phyloP scores from a whole-genome alignment of 2,113 vertebrate genomes.

The Eudorcas thomsonii region DNA sequence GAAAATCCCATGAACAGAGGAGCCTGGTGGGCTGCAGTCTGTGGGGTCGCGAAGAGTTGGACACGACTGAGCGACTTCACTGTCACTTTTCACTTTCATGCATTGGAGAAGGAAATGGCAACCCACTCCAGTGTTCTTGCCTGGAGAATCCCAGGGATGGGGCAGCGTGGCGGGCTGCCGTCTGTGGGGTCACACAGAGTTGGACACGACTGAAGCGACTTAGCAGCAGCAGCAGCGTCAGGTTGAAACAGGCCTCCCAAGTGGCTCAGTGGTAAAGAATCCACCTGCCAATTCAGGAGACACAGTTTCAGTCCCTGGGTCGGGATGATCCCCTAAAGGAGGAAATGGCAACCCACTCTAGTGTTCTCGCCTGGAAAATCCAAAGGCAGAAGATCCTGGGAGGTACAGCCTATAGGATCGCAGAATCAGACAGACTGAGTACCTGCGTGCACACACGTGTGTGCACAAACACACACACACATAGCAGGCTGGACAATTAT shows the following conservation, averaged over 20 bases:
- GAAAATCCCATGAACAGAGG: too few species aligned
- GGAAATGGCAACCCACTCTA: background rate
- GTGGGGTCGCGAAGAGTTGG: too few species aligned
- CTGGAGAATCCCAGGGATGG: too few species aligned
- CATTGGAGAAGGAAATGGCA: too few species aligned
- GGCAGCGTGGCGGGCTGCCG: too few species aligned
- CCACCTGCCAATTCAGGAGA: background rate
- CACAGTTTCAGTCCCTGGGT: background rate
- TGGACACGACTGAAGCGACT: too few species aligned
- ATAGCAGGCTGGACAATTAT: background rate
- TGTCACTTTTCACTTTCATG: too few species aligned
- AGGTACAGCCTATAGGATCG: background rate
- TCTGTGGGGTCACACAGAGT: too few species aligned
- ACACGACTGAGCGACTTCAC: too few species aligned
- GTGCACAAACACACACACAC: background rate
- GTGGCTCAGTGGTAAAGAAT: background rate
- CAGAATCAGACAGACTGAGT: background rate
- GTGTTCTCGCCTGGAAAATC: background rate
- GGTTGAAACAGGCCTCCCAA: background rate
- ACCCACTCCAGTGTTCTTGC: too few species aligned
- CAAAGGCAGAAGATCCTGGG: background rate
- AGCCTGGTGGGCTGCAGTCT: too few species aligned
- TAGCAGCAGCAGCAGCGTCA: background rate
- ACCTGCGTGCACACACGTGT: rapidly evolving
- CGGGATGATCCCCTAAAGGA: background rate